phyloP scores from a whole-genome alignment of 2,113 vertebrate species.

The Corythaeola cristata region DNA sequence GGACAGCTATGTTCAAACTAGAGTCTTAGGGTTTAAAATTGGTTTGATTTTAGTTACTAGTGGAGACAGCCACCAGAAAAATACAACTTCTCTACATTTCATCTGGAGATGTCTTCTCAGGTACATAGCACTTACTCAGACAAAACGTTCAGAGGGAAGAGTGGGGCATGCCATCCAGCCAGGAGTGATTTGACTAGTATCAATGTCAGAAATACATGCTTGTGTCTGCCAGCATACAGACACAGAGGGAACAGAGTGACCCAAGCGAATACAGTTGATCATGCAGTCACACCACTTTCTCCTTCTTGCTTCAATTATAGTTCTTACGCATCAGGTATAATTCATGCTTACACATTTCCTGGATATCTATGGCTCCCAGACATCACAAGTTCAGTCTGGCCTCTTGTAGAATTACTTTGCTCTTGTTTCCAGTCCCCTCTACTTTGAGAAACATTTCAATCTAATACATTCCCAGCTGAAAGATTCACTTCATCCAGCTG shows the following conservation, averaged over 20 bases:
- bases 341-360: neutral
- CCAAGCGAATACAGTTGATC: neutral
- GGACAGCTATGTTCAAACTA: neutral
- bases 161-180: neutral
- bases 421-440: neutral
- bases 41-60: neutral
- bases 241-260: neutral
- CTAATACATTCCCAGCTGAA: neutral
- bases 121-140: neutral
- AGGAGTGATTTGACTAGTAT: neutral
- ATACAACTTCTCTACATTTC: neutral
- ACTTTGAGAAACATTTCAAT: neutral
- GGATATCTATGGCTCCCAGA: rapidly evolving
- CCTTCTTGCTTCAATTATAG: neutral
- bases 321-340: neutral
- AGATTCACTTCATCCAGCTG: neutral
- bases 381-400: neutral
- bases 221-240: neutral
- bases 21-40: neutral
- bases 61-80: neutral
- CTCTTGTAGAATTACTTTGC: neutral
- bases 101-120: neutral
- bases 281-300: neutral
- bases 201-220: neutral
- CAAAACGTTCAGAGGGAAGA: neutral